These are phyloP conservation scores for Gryllus bimaculatus DNA, from an alignment of 1,140 invertebrate genomes.

Conservation along the genomic window DNA sequence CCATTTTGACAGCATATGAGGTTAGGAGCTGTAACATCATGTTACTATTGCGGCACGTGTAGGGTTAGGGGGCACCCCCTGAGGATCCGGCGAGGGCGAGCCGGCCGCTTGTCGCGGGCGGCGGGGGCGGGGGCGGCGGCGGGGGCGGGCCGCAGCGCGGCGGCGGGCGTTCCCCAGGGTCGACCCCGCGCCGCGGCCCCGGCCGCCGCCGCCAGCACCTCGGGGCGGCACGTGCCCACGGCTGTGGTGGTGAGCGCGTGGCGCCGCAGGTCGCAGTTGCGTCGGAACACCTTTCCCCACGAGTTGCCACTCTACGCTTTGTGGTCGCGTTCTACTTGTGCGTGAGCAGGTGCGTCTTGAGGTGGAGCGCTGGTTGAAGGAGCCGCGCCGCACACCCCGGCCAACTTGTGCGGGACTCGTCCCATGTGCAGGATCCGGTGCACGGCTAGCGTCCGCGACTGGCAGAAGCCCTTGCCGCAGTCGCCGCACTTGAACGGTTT, in stretches of 20 bases:
- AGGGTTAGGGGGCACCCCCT: not conserved
- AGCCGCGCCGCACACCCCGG: constrained; percentile 77
- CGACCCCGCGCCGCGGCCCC: constrained; percentile 13
- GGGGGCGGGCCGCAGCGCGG: no score
- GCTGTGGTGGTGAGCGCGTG: constrained; percentile 82
- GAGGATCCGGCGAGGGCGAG: not conserved
- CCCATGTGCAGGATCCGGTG: constrained; percentile 89
- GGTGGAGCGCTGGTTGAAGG: constrained; percentile 82
- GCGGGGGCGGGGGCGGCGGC: not conserved
- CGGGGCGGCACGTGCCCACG: constrained; percentile 63
- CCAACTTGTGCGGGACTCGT: constrained; percentile 88
- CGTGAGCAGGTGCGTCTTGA: constrained; percentile 88
- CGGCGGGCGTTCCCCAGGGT: not conserved
- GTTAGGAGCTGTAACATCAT: no score
- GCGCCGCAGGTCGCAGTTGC: constrained; percentile 74
- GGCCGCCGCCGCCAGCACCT: constrained; percentile 48
- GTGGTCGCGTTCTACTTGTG: constrained; percentile 91
- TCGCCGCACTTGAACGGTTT: constrained; percentile 94
- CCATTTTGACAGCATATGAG: no score
- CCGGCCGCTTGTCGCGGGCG: not conserved
- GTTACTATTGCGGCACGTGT: no score
- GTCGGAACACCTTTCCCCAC: constrained; percentile 78
- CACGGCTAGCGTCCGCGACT: constrained; percentile 83
- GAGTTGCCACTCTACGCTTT: constrained; percentile 88
- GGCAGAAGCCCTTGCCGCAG: constrained; percentile 94